Evolutionary conservation across 2,113 vertebrate genomes (phyloP), one percentile per base, ranked within the genome.

Genomic region (Pseudorectes ferrugineus): DNA sequence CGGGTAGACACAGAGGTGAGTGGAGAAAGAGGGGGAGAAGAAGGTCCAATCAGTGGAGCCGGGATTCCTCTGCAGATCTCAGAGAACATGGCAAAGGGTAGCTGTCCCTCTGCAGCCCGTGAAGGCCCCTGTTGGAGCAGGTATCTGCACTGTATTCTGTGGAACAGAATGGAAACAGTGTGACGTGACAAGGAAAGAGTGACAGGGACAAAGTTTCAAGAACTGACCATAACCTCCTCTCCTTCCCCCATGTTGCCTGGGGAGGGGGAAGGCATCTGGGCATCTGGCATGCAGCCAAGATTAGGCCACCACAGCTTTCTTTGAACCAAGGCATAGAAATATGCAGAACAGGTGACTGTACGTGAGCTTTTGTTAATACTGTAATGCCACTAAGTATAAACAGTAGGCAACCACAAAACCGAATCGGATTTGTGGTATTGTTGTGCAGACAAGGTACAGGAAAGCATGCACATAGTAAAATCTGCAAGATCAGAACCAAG

Each of bases 161-260:
- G 49, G 45, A 82, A 6, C 20, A 75, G 8, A 25, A 25, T 58
- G 25, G 12, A 10, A 59, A 59, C 14, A 31, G 12, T 6, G 7
- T 35, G 35, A 63, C 6, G 7, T 35, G 35, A 63, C 16, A 21
- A 81, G 22, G 24, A 38, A 91, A 48, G 12, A 45, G 14, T 20
- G 24, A 14, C 31, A 45, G 28, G 29, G 5, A 26, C 0, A 1
- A 43, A 49, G 4, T 26, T 11, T 59, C 40, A 24, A n/a, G n/a
- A 73, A 40, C 40, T 45, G 48, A 57, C 35, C 21, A 57, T 28
- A 28, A 21, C 4, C 9, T 33, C 26, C 23, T 66, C 12, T 36
- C 43, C 20, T 51, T 51, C 17, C 23, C 1, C 4, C 35, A 2
- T 9, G 1, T 29, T 4, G 0, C 10, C 8, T 2, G 3, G 8